Base-by-base conservation (phyloP, 2,888 invertebrate species). In the Nephrocerus scutellatus region DNA sequence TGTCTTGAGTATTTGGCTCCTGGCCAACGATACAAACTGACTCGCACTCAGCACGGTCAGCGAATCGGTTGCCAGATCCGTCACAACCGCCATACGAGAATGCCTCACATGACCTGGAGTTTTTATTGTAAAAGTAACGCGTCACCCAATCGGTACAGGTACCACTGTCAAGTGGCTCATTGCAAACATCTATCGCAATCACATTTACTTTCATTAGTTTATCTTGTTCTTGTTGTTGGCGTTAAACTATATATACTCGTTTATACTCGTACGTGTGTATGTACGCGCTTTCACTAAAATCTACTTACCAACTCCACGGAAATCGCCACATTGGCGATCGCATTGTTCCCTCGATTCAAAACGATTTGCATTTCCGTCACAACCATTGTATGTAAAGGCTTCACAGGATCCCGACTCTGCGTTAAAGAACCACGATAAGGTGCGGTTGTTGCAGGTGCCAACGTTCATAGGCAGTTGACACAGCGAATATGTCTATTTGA, bases 1-100 rank as follows among this genome's bases (percentile, higher is more conserved):
- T 45, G 15, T 43, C 42, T 28, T 41, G 44, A 20, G 43, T 29
- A 36, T 52, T 44, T 6, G 76, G 72, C 52, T 79, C 80, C 50
- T 75, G 74, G 30, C 70, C 73, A 38, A 72, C 71, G 41, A 77
- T 61, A 64, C 89, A 90, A 54, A 82, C 69, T 5, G 77, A 73
- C 60, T 82, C 75, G 59, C 90, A 90, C 59, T 87, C 85, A 19
- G 76, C 73, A n/a, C 71, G 60, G 8, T 76, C 76, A 41, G 79
- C 79, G 70, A 92, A 92, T 36, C 87, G 73, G 66, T 92, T 92
- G 34, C 83, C 82, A 52, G 86, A 87, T 21, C 91, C 91, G 23
- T 72, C 75, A 60, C 91, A 92, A 41, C 91, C 91, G 23, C 88
- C 81, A 59, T 84, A 92, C 2, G 70, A 66, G 66, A 87, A 92